Base-by-base conservation (phyloP, 2,113 vertebrate species). In the Gnathonemus longibarbis region DNA sequence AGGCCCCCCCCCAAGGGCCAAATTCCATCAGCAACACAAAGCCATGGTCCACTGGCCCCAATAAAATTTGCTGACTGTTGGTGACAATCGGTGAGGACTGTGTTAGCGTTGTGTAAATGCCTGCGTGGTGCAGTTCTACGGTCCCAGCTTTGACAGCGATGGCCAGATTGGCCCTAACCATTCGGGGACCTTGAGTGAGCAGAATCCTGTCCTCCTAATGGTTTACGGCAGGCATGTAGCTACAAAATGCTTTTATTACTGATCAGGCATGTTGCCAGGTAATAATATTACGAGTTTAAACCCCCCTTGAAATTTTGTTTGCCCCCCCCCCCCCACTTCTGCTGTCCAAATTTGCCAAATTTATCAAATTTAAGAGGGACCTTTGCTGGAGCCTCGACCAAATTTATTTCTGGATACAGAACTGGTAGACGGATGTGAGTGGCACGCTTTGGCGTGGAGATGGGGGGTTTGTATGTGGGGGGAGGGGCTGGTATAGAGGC, bases 401-500 rank as follows among this genome's bases (percentile, higher is more conserved):
- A 62, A 62, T 62, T 11, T 66, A 13, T 62, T 62, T 66, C 24
- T 66, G n/a, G 8, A n/a, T 27, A 10, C 58, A 11, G 58, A 10
- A 3, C 9, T 10, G 58, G 70, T 77, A 39, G 31, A 6, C 1
- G 31, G 39, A 15, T 10, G 31, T 35, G n/a, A 31, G 66, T 35
- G 66, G 66, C 9, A 35, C 10, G 27, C 66, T 13, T 13, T 74
- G 46, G 48, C 13, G 2, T 31, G 15, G 21, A 87, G 49, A 53
- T 9, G 15, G 42, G 42, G 45, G 45, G 39, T 24, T 24, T 24
- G 42, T 24, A n/a, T 24, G 35, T 85, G 42, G 45, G 84, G 84
- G 35, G 3, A 24, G 66, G 83, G 56, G 84, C 87, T 87, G 85
- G 90, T 91, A 90, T 39, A 89, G 48, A 89, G 66, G 27, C 48